Evolutionary conservation across 2,113 vertebrate genomes (phyloP).

Genomic region (Myiagra hebetior): DNA sequence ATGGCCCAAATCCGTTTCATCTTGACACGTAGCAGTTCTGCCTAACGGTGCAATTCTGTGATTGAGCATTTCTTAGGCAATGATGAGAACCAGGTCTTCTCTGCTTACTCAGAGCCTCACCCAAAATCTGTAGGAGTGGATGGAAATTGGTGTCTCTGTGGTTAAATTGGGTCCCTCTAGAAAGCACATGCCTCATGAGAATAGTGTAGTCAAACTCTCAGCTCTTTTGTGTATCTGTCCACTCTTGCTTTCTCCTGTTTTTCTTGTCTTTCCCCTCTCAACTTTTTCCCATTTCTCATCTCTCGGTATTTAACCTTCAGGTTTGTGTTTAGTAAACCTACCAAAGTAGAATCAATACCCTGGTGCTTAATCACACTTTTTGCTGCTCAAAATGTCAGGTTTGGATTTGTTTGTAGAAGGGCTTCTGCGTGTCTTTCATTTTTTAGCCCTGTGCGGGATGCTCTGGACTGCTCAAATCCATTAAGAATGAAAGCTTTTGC

Average conservation of each 20-base stretch:
- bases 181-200: not conserved
- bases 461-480: not conserved
- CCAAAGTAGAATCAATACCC: conserved; percentile 40
- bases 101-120: not conserved
- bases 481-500: not conserved
- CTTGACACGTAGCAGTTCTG: not conserved
- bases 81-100: not conserved
- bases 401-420: conserved; percentile 54
- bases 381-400: conserved; percentile 55
- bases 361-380: conserved; percentile 41
- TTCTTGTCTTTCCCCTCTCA: not conserved
- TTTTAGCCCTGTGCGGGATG: not conserved
- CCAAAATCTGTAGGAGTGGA: not conserved
- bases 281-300: not conserved
- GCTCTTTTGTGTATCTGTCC: not conserved
- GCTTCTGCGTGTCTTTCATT: conserved; percentile 34
- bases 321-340: conserved; percentile 47
- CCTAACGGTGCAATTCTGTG: not conserved
- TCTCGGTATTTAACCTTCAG: conserved; percentile 34
- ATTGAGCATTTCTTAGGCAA: not conserved
- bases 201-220: not conserved
- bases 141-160: not conserved
- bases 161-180: not conserved
- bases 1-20: not conserved
- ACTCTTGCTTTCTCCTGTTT: not conserved